Conservation (phyloP, 2,888 invertebrate genomes). For the Apamea monoglypha region DNA sequence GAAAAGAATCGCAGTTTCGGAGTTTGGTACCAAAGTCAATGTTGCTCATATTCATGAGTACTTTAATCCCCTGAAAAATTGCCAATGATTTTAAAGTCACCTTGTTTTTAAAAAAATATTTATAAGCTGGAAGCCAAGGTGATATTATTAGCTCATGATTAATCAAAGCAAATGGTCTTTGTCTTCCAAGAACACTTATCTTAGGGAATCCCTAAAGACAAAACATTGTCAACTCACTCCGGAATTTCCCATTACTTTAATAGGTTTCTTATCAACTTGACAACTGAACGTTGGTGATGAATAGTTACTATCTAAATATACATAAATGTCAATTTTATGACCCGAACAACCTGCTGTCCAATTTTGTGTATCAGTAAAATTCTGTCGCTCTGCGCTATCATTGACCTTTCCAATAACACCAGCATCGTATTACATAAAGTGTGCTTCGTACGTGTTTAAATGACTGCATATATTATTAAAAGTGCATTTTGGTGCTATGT, state of each 20-base stretch:
- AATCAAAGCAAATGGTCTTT: slow-evolving; percentile 24
- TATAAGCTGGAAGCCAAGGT: background rate
- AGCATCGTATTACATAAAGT: slow-evolving; percentile 22
- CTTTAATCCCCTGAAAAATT: background rate
- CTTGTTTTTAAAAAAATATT: background rate
- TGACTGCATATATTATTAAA: slow-evolving; percentile 28
- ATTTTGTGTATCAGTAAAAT: slow-evolving; percentile 26
- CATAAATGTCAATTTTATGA: background rate
- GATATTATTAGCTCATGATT: slow-evolving; percentile 30
- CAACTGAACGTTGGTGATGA: slow-evolving; percentile 4
- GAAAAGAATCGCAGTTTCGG: background rate
- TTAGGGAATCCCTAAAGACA: slow-evolving; percentile 31
- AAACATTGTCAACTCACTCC: slow-evolving; percentile 11
- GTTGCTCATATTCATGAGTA: background rate
- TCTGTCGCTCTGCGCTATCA: slow-evolving; percentile 19
- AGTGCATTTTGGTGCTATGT: slow-evolving; percentile 29
- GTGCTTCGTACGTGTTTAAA: slow-evolving; percentile 22
- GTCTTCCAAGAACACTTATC: slow-evolving; percentile 35
- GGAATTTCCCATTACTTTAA: slow-evolving; percentile 28
- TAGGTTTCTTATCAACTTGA: slow-evolving; percentile 34
- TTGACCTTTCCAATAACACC: slow-evolving; percentile 44
- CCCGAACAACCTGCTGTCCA: background rate
- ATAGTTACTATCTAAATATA: background rate
- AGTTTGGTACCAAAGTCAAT: no score
- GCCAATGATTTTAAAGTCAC: background rate